These are phyloP conservation scores for Tipula unca DNA, from an alignment of 2,888 invertebrate species.

Conservation along the genomic window DNA sequence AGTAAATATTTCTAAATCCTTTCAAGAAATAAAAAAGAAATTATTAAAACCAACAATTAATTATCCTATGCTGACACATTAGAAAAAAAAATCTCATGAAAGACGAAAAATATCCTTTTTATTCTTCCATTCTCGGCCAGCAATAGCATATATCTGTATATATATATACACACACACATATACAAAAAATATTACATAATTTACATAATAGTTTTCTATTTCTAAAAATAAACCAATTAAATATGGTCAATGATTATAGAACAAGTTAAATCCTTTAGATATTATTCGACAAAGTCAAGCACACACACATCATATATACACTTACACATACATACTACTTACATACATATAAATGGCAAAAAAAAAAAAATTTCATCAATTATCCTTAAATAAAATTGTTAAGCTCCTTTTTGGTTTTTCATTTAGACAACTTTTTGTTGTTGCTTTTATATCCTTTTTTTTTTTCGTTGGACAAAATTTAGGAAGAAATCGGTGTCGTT, in stretches of 20 bases:
- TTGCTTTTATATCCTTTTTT: background rate
- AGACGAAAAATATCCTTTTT: background rate
- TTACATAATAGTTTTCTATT: background rate
- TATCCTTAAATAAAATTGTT: conserved; percentile 4
- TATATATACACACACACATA: background rate
- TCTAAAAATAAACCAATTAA: conserved; percentile 14
- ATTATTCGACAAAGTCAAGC: background rate
- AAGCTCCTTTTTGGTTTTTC: conserved; percentile 8
- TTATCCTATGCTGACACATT: background rate
- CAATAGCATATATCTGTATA: too few species aligned
- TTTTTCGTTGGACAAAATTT: background rate
- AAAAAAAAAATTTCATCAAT: background rate
- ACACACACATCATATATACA: background rate
- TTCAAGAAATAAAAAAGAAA: background rate
- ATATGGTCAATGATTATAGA: conserved; percentile 14
- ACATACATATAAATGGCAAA: background rate
- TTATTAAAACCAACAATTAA: background rate
- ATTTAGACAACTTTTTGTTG: background rate
- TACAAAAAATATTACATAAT: background rate
- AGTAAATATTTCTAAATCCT: background rate
- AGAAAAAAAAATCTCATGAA: background rate
- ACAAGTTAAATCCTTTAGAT: background rate
- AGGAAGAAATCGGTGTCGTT: background rate
- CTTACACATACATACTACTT: background rate
- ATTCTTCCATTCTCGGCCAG: background rate